phyloP scores from a whole-genome alignment of 2,888 invertebrate species.

The Heliconius erato region DNA sequence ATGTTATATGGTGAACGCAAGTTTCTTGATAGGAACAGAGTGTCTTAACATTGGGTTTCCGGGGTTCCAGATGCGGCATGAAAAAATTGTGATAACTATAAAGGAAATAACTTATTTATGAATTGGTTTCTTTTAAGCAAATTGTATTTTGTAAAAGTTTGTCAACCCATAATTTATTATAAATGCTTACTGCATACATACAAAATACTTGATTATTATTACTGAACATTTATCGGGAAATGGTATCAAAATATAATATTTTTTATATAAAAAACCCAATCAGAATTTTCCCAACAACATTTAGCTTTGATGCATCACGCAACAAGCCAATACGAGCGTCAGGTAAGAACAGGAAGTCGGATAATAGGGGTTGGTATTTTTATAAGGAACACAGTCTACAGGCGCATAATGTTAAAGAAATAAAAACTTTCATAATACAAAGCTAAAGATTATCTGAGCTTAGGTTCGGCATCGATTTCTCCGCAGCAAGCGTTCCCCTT shows the following conservation, averaged over 20 bases:
- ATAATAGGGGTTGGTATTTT: constrained; percentile 16
- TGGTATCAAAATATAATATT: not conserved
- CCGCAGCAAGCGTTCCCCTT: constrained; percentile 70
- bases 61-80: no score
- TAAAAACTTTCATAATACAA: constrained; percentile 35
- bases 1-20: no score
- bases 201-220: not conserved
- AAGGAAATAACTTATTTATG: no score
- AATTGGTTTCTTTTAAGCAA: no score
- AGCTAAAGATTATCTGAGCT: constrained; percentile 33
- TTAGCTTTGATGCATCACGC: constrained; percentile 20
- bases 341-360: constrained; percentile 16
- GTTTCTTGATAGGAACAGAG: no score
- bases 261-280: not conserved
- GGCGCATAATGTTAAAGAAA: constrained; percentile 24
- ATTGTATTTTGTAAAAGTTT: no score
- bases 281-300: not conserved
- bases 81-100: no score
- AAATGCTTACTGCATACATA: not conserved
- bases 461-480: constrained; percentile 35
- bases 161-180: no score
- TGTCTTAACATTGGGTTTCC: no score
- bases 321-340: constrained; percentile 13
- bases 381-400: constrained; percentile 18
- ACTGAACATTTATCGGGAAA: not conserved